Conservation (phyloP, 2,888 invertebrate species). For the Andrena chrysosceles region DNA sequence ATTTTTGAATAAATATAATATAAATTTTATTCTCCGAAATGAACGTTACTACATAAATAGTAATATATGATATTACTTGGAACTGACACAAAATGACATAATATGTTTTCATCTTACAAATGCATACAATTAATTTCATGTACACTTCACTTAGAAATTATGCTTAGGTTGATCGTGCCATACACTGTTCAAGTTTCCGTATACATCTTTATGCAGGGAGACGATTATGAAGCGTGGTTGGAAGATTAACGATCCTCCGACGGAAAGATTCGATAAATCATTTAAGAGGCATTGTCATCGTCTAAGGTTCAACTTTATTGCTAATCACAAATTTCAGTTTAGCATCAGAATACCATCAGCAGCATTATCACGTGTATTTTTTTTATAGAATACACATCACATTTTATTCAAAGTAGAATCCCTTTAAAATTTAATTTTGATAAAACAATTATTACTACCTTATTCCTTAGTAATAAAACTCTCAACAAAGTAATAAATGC, state of each 20-base stretch:
- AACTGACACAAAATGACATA: too few relatives aligned
- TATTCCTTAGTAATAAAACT: background rate
- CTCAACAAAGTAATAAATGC: too few relatives aligned
- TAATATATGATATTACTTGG: too few relatives aligned
- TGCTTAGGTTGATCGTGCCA: conserved; percentile 8
- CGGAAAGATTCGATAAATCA: conserved; percentile 79
- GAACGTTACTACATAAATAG: too few relatives aligned
- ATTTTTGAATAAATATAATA: too few relatives aligned
- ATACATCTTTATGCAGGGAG: conserved; percentile 65
- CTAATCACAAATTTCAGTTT: conserved; percentile 54
- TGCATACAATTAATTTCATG: background rate
- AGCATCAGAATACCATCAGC: background rate
- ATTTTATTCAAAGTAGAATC: background rate
- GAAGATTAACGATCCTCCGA: conserved; percentile 76
- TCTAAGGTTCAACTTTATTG: conserved; percentile 69
- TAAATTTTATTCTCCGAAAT: too few relatives aligned
- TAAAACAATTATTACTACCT: background rate
- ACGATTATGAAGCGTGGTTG: conserved; percentile 67
- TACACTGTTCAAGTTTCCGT: conserved; percentile 27
- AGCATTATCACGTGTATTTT: background rate
- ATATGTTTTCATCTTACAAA: too few relatives aligned
- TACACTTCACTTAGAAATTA: conserved; percentile 11
- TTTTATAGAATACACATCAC: background rate
- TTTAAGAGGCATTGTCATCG: conserved; percentile 69
- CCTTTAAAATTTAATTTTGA: background rate